These are phyloP conservation scores for Darevskia nairensis DNA, from an alignment of 2,797 vertebrate genomes.

Conservation along the genomic window DNA sequence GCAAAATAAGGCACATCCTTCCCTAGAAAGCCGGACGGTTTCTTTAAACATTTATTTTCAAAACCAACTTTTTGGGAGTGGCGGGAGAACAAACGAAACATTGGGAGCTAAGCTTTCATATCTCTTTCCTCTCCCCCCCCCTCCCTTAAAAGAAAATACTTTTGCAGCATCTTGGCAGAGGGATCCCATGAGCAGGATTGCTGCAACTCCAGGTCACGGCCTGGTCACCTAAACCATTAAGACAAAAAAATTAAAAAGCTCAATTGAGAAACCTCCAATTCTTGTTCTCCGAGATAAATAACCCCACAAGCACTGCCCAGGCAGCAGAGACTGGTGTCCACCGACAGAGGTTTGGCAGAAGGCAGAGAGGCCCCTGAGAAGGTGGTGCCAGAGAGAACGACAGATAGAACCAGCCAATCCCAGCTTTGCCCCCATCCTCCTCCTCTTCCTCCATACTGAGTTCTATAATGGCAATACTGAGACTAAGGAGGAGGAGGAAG, in stretches of 20 bases:
- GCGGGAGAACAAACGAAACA: neutral
- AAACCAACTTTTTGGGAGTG: neutral
- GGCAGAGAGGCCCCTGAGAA: too few species aligned
- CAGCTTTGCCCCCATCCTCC: too few species aligned
- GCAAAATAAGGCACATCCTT: neutral
- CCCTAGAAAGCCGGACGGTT: neutral
- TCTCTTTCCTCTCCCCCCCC: neutral
- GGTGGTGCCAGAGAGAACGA: too few species aligned
- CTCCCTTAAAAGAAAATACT: neutral
- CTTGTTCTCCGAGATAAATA: neutral
- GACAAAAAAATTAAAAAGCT: neutral
- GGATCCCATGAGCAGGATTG: neutral
- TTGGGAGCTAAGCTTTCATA: neutral
- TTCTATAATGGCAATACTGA: too few species aligned
- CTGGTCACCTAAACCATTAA: too few species aligned
- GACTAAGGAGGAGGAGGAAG: too few species aligned
- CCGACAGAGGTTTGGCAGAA: too few species aligned
- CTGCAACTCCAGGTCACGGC: too few species aligned
- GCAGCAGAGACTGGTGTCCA: neutral
- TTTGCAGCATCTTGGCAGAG: neutral
- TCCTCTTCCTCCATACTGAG: too few species aligned
- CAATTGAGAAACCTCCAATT: rapidly evolving
- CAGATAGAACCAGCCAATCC: too few species aligned
- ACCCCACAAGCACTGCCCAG: neutral
- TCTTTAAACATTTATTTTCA: neutral